phyloP scores from a whole-genome alignment of 2,113 vertebrate species.

The Microcebus lehilahytsara region DNA sequence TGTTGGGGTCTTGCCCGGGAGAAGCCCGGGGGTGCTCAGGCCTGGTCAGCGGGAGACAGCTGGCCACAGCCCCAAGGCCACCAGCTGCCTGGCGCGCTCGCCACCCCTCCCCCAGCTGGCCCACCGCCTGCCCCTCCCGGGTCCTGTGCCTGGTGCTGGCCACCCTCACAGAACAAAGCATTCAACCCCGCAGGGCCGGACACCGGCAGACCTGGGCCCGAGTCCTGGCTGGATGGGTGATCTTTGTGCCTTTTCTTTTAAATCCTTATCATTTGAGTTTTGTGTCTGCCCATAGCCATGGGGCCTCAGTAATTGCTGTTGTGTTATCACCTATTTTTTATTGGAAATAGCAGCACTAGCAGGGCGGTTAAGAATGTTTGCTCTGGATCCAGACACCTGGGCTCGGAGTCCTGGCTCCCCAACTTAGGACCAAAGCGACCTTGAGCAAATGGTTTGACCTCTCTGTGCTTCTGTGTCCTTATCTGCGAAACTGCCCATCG shows the following conservation, averaged over 20 bases:
- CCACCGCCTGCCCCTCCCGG: background rate
- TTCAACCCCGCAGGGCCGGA: background rate
- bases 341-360: background rate
- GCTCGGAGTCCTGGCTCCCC: background rate
- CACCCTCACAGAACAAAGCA: background rate
- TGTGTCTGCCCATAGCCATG: background rate
- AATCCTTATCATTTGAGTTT: background rate
- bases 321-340: background rate
- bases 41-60: conserved; percentile 62
- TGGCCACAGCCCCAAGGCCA: background rate
- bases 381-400: background rate
- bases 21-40: conserved; percentile 17
- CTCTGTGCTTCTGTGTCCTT: background rate
- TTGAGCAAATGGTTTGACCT: background rate
- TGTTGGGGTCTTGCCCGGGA: background rate
- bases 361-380: background rate
- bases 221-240: background rate
- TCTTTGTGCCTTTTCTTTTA: background rate
- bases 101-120: background rate
- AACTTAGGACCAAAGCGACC: background rate
- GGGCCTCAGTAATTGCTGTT: background rate
- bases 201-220: background rate
- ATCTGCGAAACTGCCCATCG: background rate
- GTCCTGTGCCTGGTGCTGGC: background rate
- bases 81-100: conserved; percentile 19